A percentile compares a stretch with the other conserved stretches of the same genome.
These are phyloP conservation scores for Mobula hypostoma DNA, from an alignment of 2,113 vertebrate genomes.

Conservation along the genomic window DNA sequence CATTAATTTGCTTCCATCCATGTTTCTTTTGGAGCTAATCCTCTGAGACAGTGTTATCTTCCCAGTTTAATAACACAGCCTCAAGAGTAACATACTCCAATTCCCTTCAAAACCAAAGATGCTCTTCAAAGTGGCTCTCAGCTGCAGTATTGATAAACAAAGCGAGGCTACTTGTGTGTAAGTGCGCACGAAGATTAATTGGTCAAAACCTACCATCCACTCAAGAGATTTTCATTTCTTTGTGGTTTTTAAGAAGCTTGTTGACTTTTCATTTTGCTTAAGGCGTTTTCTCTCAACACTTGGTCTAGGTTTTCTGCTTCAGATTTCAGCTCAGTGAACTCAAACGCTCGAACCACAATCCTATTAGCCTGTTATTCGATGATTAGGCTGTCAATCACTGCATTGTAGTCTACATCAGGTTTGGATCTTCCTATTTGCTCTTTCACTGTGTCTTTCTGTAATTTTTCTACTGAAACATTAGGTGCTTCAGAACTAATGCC, in stretches of 20 bases:
- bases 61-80: not conserved
- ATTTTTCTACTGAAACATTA: not conserved
- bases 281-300: not conserved
- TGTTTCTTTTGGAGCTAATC: not conserved
- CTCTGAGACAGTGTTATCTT: not conserved
- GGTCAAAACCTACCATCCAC: not conserved
- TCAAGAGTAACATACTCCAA: not conserved
- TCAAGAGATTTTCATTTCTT: not conserved
- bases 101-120: not conserved
- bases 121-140: not conserved
- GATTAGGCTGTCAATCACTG: not conserved
- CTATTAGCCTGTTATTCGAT: not conserved
- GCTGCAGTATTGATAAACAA: not conserved
- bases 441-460: not conserved
- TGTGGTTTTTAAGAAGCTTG: not conserved
- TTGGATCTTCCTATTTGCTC: not conserved
- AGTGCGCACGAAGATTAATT: not conserved
- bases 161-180: not conserved
- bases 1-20: not conserved
- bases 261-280: not conserved
- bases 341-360: not conserved
- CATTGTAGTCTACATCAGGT: not conserved
- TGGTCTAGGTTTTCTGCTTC: not conserved
- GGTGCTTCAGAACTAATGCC: not conserved
- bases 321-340: not conserved